A percentile compares a stretch with the other conserved stretches of the same genome.
Conservation (phyloP, 2,888 invertebrate species). For the Meloe dianella region DNA sequence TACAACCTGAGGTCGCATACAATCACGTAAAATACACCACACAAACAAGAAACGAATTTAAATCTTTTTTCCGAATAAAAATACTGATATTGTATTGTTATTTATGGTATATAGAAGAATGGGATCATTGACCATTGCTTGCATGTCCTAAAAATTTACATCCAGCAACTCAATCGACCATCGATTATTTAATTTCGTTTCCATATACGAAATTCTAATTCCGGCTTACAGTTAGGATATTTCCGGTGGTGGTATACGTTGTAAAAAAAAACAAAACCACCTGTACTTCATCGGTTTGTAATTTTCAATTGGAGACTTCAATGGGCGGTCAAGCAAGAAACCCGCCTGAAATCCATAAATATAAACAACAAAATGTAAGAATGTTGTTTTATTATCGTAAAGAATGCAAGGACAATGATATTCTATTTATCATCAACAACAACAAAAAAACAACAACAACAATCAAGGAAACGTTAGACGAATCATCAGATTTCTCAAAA, state of each 20-base stretch:
- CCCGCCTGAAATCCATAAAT: background rate
- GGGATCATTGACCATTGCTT: constrained; percentile 28
- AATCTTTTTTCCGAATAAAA: background rate
- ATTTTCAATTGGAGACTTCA: background rate
- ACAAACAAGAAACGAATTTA: constrained; percentile 3
- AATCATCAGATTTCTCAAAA: no score
- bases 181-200: background rate
- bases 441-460: background rate
- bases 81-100: background rate
- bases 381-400: background rate
- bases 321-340: background rate
- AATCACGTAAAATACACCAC: constrained; percentile 21
- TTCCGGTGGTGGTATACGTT: background rate
- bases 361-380: background rate
- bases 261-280: background rate
- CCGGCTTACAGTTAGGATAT: constrained; percentile 1
- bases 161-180: background rate
- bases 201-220: background rate
- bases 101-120: background rate
- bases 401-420: constrained; percentile 1
- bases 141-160: constrained; percentile 7
- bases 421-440: background rate
- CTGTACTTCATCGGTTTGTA: no score
- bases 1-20: constrained; percentile 33
- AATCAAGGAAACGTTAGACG: background rate